Conservation (phyloP, 2,888 invertebrate species). For the Philonicus albiceps region DNA sequence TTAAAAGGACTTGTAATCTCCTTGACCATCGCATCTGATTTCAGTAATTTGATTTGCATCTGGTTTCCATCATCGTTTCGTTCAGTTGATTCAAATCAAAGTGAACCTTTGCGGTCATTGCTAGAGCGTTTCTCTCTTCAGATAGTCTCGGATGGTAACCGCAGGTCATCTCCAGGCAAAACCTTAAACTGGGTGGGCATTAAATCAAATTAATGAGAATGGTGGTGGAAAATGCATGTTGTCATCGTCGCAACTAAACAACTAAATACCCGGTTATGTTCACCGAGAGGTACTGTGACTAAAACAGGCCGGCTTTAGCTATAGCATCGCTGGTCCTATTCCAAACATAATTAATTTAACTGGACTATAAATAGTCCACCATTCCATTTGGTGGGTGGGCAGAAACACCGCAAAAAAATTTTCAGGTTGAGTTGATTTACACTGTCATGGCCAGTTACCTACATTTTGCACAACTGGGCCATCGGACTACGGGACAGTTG, state of each 20-base stretch:
- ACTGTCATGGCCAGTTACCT: not conserved
- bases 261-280: not conserved
- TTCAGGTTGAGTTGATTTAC: not conserved
- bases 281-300: not conserved
- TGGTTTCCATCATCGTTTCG: not conserved
- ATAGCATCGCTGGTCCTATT: not conserved
- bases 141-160: not conserved
- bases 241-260: not conserved
- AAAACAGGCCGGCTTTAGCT: not conserved
- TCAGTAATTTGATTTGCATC: not conserved
- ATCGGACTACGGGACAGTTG: not conserved
- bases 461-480: not conserved
- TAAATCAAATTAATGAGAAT: not conserved
- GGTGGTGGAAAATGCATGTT: not conserved
- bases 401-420: not conserved
- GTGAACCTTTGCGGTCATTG: not conserved
- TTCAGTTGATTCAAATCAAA: not conserved
- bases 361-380: not conserved
- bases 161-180: not conserved
- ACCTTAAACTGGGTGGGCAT: not conserved
- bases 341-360: constrained; percentile 19
- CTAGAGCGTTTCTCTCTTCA: not conserved
- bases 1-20: not conserved
- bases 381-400: not conserved
- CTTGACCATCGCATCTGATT: not conserved